Base-by-base conservation (phyloP, 2,113 vertebrate genomes). In the Cyanoramphus novaezelandiae region DNA sequence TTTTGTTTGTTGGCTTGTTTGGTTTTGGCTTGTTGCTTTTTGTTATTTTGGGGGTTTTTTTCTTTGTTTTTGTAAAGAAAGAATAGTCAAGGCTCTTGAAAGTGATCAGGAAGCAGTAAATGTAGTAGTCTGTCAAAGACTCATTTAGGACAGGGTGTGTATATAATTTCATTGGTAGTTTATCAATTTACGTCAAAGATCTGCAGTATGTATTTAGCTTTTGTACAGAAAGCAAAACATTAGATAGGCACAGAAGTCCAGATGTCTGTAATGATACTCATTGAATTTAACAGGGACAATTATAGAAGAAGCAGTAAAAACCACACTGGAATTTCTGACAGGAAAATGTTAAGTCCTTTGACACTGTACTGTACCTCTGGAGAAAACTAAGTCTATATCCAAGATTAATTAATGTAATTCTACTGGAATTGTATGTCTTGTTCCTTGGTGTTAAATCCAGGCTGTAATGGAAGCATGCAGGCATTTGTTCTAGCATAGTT, bases 401-500 rank as follows among this genome's bases (percentile, higher is more conserved):
- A 39, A 7, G 29, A 28, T 68, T 31, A 46, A 57, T 35, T 76
- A 10, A 3, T 57, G 11, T 44, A 49, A 47, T 76, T 85, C 10
- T 76, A 5, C 11, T 65, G 39, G 44, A 52, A 77, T 47, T 39
- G 1, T 39, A 10, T 63, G 29, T 76, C 16, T 47, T 4, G 0
- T 68, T 92, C 19, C 47, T 82, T 41, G 8, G 4, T 76, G 19
- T 85, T 72, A 63, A 82, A 63, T 63, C 11, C 37, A 53, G 29
- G 18, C 63, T 67, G 4, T 67, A 74, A 31, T 11, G 29, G 49
- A 91, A 82, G 19, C 52, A 20, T 4, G 1, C 35, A 50, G 25
- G 35, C 3, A 0, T 82, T 55, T 0, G 0, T 75, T 90, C 31
- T 35, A 3, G 2, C 20, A 13, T 65, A 21, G 5, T 14, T 82